Evolutionary conservation across 2,113 vertebrate species (phyloP).

Genomic region (Cyanocitta stelleri): DNA sequence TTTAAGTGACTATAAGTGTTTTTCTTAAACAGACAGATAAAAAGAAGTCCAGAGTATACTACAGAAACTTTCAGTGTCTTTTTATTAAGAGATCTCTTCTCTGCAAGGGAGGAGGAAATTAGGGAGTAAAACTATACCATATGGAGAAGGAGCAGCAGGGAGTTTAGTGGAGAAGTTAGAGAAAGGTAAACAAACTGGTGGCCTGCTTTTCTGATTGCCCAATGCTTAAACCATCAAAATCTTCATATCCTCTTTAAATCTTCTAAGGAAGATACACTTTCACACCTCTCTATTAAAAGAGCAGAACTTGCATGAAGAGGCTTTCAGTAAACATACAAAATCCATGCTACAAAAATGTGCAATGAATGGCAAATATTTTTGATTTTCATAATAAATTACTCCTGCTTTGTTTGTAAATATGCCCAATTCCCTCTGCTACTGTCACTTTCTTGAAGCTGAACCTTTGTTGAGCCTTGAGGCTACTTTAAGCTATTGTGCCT

Average conservation of each 20-base stretch:
- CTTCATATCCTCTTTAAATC: background rate
- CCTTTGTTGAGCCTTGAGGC: background rate
- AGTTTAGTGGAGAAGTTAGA: background rate
- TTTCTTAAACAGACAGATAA: background rate
- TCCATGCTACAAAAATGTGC: background rate
- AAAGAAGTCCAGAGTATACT: background rate
- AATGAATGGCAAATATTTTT: background rate
- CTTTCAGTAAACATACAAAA: background rate
- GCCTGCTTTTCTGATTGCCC: background rate
- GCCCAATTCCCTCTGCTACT: background rate
- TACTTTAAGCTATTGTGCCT: background rate
- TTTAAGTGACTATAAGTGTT: background rate
- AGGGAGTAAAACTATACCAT: background rate
- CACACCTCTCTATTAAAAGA: background rate
- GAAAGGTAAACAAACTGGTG: background rate
- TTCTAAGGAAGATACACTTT: background rate
- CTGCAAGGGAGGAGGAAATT: background rate
- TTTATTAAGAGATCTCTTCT: background rate
- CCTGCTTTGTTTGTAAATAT: background rate
- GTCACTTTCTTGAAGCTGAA: background rate
- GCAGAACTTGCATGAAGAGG: background rate
- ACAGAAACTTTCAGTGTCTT: background rate
- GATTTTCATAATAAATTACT: background rate
- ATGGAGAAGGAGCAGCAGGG: background rate
- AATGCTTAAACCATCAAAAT: background rate